A percentile compares a stretch with the other conserved stretches of the same genome.
These are phyloP conservation scores for Drosophila kambysellisi DNA, from an alignment of 2,888 invertebrate species.

Conservation along the genomic window DNA sequence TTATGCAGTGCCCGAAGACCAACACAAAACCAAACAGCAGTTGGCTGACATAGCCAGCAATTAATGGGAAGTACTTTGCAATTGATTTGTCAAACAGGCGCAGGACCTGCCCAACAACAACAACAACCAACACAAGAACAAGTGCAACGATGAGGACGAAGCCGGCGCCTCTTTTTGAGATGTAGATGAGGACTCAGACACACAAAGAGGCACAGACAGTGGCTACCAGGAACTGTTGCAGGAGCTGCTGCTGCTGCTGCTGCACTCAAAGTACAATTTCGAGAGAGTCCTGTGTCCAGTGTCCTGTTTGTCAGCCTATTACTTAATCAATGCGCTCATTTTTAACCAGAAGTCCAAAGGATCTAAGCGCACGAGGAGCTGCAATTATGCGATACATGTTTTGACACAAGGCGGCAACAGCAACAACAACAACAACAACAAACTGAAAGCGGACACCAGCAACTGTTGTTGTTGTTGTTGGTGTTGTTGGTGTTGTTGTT, in stretches of 20 bases:
- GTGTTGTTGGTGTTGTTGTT: conserved; percentile 10
- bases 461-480: conserved; percentile 24
- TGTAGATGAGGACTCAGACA: conserved; percentile 20
- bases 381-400: conserved; percentile 53
- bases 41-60: conserved; percentile 59
- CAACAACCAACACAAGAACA: background rate
- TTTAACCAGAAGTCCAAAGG: conserved; percentile 64
- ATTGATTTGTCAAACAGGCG: conserved; percentile 66
- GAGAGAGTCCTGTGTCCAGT: conserved; percentile 20
- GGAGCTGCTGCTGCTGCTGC: conserved; percentile 10
- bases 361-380: conserved; percentile 8
- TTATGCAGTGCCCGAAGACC: conserved; percentile 46
- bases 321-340: conserved; percentile 72
- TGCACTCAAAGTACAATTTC: conserved; percentile 14
- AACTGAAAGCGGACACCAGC: conserved; percentile 61
- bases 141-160: conserved; percentile 22
- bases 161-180: conserved; percentile 38
- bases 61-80: conserved; percentile 73
- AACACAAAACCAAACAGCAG: conserved; percentile 62
- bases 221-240: conserved; percentile 55
- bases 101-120: conserved; percentile 12
- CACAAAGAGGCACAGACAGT: background rate
- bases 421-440: conserved; percentile 31
- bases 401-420: conserved; percentile 66
- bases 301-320: conserved; percentile 56